These are phyloP conservation scores for Synanthedon tipuliformis DNA, from an alignment of 2,888 invertebrate genomes.

Conservation along the genomic window DNA sequence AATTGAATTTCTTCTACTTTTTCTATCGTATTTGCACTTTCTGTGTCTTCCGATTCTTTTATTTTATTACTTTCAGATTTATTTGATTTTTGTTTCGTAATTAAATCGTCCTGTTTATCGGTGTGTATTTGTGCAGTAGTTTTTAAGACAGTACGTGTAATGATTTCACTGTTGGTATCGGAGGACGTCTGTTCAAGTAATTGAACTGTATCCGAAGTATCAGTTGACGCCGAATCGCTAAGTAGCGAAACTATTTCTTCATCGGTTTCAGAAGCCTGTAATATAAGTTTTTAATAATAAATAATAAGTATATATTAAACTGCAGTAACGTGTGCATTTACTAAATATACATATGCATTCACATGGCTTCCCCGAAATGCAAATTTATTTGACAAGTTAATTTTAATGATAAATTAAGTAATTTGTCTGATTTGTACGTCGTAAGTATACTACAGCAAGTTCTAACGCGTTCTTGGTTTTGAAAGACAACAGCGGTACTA, in stretches of 20 bases:
- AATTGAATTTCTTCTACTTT: conserved; percentile 2
- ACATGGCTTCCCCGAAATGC: no score
- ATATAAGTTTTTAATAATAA: background rate
- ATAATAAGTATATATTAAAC: no score
- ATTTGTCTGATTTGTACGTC: no score
- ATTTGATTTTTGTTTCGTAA: background rate
- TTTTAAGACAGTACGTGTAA: conserved; percentile 4
- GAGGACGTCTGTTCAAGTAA: conserved; percentile 12
- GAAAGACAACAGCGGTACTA: no score
- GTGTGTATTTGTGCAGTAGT: conserved; percentile 4
- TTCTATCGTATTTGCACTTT: conserved; percentile 1
- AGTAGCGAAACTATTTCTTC: conserved; percentile 26
- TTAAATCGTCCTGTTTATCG: conserved; percentile 1
- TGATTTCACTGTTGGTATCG: conserved; percentile 6
- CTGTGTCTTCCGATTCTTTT: background rate
- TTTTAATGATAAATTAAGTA: no score
- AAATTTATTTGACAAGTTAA: no score
- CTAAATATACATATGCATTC: no score
- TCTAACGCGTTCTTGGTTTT: no score
- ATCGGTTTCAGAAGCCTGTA: conserved; percentile 11
- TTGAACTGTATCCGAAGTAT: background rate
- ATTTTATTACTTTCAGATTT: background rate
- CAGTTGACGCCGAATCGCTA: background rate
- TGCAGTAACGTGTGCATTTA: no score
- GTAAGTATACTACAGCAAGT: no score